phyloP scores from a whole-genome alignment of 1,140 invertebrate genomes.

The Drosophila lowei region DNA sequence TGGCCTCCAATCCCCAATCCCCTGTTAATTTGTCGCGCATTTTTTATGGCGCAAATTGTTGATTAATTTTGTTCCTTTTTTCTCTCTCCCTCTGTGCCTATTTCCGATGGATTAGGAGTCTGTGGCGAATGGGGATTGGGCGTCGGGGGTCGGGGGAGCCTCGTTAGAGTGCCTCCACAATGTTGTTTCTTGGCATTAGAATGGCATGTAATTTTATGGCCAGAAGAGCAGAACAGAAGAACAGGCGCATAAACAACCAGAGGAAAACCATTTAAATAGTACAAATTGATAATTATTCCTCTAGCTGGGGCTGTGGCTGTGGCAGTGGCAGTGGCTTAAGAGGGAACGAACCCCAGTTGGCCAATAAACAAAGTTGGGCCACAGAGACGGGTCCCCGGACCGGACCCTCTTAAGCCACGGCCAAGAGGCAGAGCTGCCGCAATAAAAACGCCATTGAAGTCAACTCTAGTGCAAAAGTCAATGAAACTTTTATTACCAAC shows the following conservation, averaged over 20 bases:
- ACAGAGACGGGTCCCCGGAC: not conserved
- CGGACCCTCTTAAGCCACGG: constrained; percentile 21
- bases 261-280: not conserved
- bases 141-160: not conserved
- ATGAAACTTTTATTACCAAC: constrained; percentile 65
- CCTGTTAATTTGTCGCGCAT: constrained; percentile 37
- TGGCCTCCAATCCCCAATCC: not conserved
- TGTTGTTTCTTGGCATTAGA: constrained; percentile 37
- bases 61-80: constrained; percentile 49
- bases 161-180: constrained; percentile 25
- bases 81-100: not conserved
- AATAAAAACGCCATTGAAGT: constrained; percentile 65
- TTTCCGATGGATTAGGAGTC: too few relatives aligned
- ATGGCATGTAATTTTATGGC: constrained; percentile 4
- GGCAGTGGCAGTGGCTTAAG: too few relatives aligned
- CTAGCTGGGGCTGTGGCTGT: too few relatives aligned
- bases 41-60: constrained; percentile 61
- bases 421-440: constrained; percentile 9
- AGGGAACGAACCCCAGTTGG: not conserved
- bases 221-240: not conserved
- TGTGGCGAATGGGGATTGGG: too few relatives aligned
- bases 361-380: too few relatives aligned
- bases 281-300: constrained; percentile 38
- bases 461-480: constrained; percentile 71
- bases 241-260: too few relatives aligned